Conservation (phyloP, 2,888 invertebrate species). For the Tenthredo livida region DNA sequence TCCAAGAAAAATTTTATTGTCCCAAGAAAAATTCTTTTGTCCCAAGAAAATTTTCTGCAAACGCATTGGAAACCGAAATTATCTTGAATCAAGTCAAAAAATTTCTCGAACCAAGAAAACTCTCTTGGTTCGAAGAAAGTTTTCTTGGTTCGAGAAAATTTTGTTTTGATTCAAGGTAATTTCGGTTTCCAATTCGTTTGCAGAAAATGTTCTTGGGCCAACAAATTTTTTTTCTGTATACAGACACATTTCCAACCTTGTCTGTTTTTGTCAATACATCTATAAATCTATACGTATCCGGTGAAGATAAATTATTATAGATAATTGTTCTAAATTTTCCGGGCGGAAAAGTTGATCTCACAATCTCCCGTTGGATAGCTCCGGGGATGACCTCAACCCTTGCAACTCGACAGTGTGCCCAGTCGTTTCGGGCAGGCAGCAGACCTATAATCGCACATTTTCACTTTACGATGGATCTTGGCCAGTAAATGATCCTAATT, state of each 20-base stretch:
- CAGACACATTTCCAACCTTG: not conserved
- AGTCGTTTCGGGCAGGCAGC: slow-evolving; percentile 76
- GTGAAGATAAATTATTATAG: not conserved
- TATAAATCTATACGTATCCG: not conserved
- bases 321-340: slow-evolving; percentile 78
- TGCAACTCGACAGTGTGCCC: slow-evolving; percentile 82
- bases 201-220: no score
- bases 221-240: no score
- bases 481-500: slow-evolving; percentile 71
- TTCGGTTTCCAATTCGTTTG: no score
- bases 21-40: no score
- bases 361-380: slow-evolving; percentile 77
- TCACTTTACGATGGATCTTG: slow-evolving; percentile 80
- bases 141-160: no score
- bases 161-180: no score
- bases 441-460: slow-evolving; percentile 78
- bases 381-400: slow-evolving; percentile 76
- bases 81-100: no score
- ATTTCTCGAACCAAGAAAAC: no score
- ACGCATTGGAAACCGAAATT: no score
- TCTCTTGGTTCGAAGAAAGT: no score
- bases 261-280: not conserved
- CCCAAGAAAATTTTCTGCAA: no score
- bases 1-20: no score
- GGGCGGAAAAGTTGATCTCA: slow-evolving; percentile 74